Conservation (phyloP, 2,113 vertebrate species). For the Laticauda laticaudata region DNA sequence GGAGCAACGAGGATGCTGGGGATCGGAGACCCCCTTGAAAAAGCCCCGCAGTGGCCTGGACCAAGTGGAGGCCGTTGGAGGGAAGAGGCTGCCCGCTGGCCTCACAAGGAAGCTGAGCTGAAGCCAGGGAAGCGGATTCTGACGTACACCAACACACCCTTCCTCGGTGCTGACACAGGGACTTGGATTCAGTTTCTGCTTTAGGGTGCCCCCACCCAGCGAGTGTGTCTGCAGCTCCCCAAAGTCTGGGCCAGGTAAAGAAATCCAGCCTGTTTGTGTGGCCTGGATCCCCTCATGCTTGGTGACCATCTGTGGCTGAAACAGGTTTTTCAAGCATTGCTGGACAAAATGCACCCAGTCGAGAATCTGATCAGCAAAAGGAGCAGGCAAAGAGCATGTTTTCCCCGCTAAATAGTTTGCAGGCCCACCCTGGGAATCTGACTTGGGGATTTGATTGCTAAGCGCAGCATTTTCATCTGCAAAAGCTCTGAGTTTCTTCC, state of each 20-base stretch:
- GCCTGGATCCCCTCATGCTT: neutral
- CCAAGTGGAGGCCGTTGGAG: neutral
- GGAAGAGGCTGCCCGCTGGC: neutral
- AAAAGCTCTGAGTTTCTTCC: neutral
- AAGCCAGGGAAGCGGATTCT: neutral
- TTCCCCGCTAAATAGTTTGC: neutral
- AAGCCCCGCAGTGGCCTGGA: neutral
- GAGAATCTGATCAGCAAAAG: neutral
- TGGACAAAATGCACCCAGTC: neutral
- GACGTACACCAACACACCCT: neutral
- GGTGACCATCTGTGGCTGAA: neutral
- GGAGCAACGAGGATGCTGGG: neutral
- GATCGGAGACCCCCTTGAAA: neutral
- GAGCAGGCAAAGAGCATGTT: no score
- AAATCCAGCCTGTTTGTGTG: neutral
- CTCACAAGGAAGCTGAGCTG: neutral
- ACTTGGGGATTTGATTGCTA: neutral
- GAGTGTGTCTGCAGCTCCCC: neutral
- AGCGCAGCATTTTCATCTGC: neutral
- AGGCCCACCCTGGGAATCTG: neutral
- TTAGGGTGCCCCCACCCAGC: neutral
- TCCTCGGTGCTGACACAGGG: neutral
- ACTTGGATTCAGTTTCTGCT: neutral
- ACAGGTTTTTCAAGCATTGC: neutral
- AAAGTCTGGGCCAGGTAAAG: neutral